Percentiles rank a stretch among this genome's conserved stretches.
These are phyloP conservation scores for Aptenodytes forsteri DNA, from an alignment of 2,113 vertebrate species.

Conservation along the genomic window DNA sequence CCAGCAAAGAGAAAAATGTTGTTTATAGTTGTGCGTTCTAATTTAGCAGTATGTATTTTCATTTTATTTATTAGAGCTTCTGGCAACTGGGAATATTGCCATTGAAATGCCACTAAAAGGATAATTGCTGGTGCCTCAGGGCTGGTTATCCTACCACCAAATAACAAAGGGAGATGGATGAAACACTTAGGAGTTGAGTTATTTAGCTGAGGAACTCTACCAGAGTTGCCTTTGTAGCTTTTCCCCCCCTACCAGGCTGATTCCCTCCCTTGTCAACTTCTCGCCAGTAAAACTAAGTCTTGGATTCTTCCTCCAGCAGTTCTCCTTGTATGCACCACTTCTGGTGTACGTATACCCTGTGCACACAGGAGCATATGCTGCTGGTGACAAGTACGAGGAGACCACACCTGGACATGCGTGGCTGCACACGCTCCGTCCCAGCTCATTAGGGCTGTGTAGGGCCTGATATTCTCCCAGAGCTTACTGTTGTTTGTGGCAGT, in stretches of 20 bases:
- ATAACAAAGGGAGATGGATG: constrained; percentile 47
- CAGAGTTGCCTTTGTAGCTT: neutral
- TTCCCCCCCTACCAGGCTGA: neutral
- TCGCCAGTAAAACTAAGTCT: neutral
- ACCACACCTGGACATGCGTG: neutral
- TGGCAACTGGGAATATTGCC: constrained; percentile 61
- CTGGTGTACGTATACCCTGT: neutral
- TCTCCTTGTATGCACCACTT: neutral
- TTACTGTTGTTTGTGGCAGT: neutral
- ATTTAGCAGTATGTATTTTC: constrained; percentile 60
- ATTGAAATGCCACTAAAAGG: constrained; percentile 53
- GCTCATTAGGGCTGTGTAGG: neutral
- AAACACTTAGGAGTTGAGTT: constrained; percentile 31
- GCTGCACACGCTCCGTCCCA: neutral
- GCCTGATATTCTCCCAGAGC: neutral
- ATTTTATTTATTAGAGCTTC: constrained; percentile 64
- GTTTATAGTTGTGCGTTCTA: constrained; percentile 52
- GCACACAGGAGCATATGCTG: neutral
- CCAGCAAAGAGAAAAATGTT: constrained; percentile 31
- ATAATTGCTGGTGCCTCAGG: constrained; percentile 59
- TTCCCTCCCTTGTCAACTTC: neutral
- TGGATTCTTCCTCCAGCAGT: neutral
- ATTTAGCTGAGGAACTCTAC: neutral
- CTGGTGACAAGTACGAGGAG: neutral
- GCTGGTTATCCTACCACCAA: constrained; percentile 43